These are phyloP conservation scores for Pteropus rufus DNA, from an alignment of 2,797 vertebrate species.

Conservation along the genomic window DNA sequence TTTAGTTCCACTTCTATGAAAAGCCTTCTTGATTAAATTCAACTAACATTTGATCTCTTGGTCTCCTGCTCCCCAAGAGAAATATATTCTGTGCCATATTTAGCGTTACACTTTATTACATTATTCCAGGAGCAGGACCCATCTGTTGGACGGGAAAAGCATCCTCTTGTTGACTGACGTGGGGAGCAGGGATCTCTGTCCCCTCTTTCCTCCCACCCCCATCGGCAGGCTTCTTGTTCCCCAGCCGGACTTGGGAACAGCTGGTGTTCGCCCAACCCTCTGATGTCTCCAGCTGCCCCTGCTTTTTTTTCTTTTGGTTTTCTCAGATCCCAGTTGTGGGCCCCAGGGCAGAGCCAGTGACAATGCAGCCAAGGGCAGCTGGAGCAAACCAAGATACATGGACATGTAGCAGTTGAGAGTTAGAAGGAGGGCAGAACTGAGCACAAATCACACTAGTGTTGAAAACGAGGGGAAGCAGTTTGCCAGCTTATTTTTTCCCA, in stretches of 20 bases:
- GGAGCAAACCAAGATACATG: not conserved
- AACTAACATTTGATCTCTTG: constrained; percentile 46
- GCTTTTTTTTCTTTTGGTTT: constrained; percentile 9
- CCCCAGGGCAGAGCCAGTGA: not conserved
- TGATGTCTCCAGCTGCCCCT: constrained; percentile 49
- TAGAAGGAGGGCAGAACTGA: constrained; percentile 26
- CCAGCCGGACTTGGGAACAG: constrained; percentile 46
- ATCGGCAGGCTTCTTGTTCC: constrained; percentile 2
- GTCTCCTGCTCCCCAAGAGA: constrained; percentile 48
- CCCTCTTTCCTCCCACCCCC: not conserved
- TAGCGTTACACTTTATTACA: not conserved
- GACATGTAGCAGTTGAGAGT: not conserved
- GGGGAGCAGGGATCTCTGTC: not conserved
- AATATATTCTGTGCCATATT: not conserved
- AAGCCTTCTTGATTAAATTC: constrained; percentile 23
- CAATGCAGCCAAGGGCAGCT: not conserved
- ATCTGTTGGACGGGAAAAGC: constrained; percentile 48
- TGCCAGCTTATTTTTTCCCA: constrained; percentile 59
- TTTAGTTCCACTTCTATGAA: not conserved
- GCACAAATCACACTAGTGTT: constrained; percentile 18
- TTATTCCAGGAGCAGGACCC: constrained; percentile 36
- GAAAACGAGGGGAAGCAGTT: constrained; percentile 49
- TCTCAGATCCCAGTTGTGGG: constrained; percentile 42
- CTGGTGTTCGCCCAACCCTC: constrained; percentile 41
- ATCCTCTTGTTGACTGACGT: constrained; percentile 30